Percentiles rank a stretch among this genome's conserved stretches.
These are phyloP conservation scores for Aleiodes alternator DNA, from an alignment of 2,888 invertebrate genomes.

Conservation along the genomic window DNA sequence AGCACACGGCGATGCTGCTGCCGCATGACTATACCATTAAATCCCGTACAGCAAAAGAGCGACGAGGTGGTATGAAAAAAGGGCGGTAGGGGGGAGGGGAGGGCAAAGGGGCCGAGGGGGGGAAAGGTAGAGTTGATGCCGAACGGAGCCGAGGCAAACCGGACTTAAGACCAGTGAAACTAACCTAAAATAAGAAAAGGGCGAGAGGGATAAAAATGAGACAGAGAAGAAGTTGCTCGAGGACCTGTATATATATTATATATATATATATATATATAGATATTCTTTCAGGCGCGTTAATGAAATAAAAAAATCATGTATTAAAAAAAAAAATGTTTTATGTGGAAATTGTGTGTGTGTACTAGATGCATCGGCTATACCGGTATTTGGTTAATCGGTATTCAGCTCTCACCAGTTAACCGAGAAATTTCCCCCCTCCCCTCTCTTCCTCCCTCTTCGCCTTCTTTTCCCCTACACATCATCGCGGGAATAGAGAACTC, in stretches of 20 bases:
- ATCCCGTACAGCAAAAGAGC: constrained; percentile 53
- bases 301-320: too few species aligned
- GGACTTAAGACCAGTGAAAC: constrained; percentile 30
- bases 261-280: too few species aligned
- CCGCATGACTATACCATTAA: constrained; percentile 66
- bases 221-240: constrained; percentile 1
- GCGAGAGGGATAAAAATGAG: constrained; percentile 1
- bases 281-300: too few species aligned
- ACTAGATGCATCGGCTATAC: constrained; percentile 19
- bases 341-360: not conserved
- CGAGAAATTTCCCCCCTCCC: constrained; percentile 6
- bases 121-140: constrained; percentile 34
- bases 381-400: constrained; percentile 64
- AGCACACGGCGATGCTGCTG: constrained; percentile 49
- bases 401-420: constrained; percentile 58
- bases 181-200: constrained; percentile 17
- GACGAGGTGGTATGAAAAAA: constrained; percentile 15
- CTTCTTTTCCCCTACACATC: not conserved
- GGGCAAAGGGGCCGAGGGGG: constrained; percentile 21
- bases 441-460: not conserved
- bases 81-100: constrained; percentile 35
- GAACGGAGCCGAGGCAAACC: constrained; percentile 40
- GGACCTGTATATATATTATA: not conserved
- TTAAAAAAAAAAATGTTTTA: not conserved
- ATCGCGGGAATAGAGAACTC: constrained; percentile 44